A percentile compares a stretch with the other conserved stretches of the same genome.
Evolutionary conservation across 2,113 vertebrate species (phyloP).

Genomic region (Trichomycterus rosablanca): DNA sequence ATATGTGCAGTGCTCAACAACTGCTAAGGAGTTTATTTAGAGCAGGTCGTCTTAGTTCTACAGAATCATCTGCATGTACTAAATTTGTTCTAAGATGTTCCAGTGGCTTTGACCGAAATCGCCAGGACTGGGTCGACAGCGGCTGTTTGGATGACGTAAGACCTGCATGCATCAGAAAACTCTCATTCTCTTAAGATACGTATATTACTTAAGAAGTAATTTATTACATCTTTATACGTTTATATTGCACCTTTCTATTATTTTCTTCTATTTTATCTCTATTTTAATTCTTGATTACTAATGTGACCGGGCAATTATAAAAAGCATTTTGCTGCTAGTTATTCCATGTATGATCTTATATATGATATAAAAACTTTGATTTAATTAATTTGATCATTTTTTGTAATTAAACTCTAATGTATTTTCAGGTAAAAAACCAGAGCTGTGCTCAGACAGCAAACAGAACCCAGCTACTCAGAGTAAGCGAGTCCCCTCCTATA

Average conservation of each 20-base stretch:
- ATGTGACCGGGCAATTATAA: too few relatives aligned
- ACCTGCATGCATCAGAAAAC: not conserved
- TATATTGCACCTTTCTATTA: too few relatives aligned
- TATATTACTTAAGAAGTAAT: not conserved
- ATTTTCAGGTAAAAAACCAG: slow-evolving; percentile 75
- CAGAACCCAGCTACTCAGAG: slow-evolving; percentile 45
- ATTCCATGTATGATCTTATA: too few relatives aligned
- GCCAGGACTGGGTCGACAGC: slow-evolving; percentile 95
- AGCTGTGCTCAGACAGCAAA: slow-evolving; percentile 63
- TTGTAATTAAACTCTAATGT: not conserved
- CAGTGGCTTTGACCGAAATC: slow-evolving; percentile 91
- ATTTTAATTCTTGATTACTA: too few relatives aligned
- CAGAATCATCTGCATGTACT: too few relatives aligned
- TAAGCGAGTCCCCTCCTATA: slow-evolving; percentile 46
- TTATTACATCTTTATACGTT: too few relatives aligned
- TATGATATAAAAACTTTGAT: too few relatives aligned
- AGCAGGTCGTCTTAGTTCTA: too few relatives aligned
- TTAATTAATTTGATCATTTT: not conserved
- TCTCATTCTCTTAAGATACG: not conserved
- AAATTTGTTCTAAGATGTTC: slow-evolving; percentile 76
- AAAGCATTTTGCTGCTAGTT: too few relatives aligned
- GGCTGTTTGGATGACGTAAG: slow-evolving; percentile 85
- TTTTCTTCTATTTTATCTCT: too few relatives aligned
- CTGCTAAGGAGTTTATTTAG: too few relatives aligned
- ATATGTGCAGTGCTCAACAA: too few relatives aligned